Base-by-base conservation (phyloP, 2,797 vertebrate species). In the Sebastes glaucus region DNA sequence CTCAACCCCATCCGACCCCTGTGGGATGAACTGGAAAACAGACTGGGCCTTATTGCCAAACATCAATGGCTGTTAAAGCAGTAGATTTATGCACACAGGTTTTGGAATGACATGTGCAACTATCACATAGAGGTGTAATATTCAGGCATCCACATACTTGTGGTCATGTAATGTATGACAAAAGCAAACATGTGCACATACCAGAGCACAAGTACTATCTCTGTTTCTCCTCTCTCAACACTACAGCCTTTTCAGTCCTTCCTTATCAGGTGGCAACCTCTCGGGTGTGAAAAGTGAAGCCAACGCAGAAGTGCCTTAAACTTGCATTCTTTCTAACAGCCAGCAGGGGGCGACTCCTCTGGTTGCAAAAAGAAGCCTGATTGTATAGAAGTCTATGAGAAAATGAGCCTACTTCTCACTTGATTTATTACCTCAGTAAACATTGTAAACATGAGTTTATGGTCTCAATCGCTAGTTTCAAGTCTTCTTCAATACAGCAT, bases 111-210 rank as follows among this genome's bases (percentile, higher is more conserved):
- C 22, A 16, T 3, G 2, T 32, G 25, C n/a, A 65, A 60, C n/a
- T 46, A 61, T 84, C 14, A 77, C 77, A 84, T 22, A 18, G 0
- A 55, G 25, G 38, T 77, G 80, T 42, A 32, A 74, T 3, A 68
- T 79, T 71, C 5, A 32, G 11, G 3, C 22, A 23, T 49, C 28
- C 42, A 32, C 46, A 69, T 61, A 64, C 42, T 14, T 59, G 25
- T 53, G 57, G 30, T 4, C 52, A 32, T 70, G 30, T 33, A 27
- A 23, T 6, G 16, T 30, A 14, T 13, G 63, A 72, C 13, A 11
- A 42, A 32, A 77, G 38, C 14, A 30, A 67, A 71, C 11, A 46
- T 3, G 3, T 20, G 10, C 20, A 35, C 35, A 62, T 22, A 18
- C 22, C 22, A 23, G 7, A 61, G 13, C 5, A 23, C 5, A 4